These are phyloP conservation scores for Cataglyphis cursor DNA, from an alignment of 2,888 invertebrate species.

Conservation along the genomic window DNA sequence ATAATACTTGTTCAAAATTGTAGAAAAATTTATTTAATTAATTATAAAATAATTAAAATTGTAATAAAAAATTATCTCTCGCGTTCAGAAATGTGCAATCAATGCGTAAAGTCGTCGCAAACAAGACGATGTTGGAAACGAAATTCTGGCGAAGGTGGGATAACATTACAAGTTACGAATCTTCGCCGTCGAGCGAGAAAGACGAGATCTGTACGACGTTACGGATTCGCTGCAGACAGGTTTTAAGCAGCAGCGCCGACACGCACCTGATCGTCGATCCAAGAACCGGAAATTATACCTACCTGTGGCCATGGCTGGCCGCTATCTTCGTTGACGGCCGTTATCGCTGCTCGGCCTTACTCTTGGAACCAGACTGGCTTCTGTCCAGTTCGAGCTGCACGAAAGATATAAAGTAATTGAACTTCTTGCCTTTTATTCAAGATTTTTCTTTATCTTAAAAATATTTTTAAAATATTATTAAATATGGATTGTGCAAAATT, in stretches of 20 bases:
- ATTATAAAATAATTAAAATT: not conserved
- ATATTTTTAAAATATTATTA: not conserved
- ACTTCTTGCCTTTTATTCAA: not conserved
- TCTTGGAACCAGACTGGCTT: constrained; percentile 91
- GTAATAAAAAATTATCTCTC: not conserved
- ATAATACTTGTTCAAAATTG: not conserved
- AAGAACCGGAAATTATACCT: constrained; percentile 75
- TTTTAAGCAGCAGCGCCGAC: constrained; percentile 65
- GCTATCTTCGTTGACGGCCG: constrained; percentile 91
- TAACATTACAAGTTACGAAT: constrained; percentile 51
- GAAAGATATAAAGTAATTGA: constrained; percentile 86
- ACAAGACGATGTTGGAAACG: constrained; percentile 50
- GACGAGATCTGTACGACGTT: constrained; percentile 76
- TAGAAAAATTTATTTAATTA: not conserved
- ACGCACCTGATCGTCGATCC: constrained; percentile 67
- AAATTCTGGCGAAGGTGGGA: constrained; percentile 41
- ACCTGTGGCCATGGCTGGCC: constrained; percentile 91
- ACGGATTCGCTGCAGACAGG: constrained; percentile 78
- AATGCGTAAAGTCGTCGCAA: constrained; percentile 51
- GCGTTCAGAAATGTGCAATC: constrained; percentile 43
- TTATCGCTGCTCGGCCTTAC: constrained; percentile 91
- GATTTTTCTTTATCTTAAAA: not conserved
- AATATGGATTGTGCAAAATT: not conserved
- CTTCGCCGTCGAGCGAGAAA: constrained; percentile 52
- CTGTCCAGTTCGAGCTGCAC: constrained; percentile 88